These are phyloP conservation scores for Triops cancriformis DNA, from an alignment of 1,140 invertebrate genomes.

Conservation along the genomic window DNA sequence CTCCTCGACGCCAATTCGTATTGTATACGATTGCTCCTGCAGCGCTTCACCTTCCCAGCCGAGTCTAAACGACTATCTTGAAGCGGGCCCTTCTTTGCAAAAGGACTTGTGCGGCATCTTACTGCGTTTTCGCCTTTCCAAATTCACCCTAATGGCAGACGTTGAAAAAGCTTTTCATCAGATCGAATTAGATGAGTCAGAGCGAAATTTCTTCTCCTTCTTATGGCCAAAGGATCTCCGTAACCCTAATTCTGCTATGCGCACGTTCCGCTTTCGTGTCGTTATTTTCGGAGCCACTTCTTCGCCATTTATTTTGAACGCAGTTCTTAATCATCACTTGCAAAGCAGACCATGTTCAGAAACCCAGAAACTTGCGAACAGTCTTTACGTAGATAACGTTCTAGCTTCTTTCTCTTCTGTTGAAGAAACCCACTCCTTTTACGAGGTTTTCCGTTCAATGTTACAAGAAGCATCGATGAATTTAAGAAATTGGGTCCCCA, in stretches of 20 bases:
- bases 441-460: too few relatives aligned
- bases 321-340: neutral
- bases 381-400: too few relatives aligned
- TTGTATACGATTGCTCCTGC: too few relatives aligned
- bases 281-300: conserved; percentile 18
- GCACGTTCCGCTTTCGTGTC: conserved; percentile 5
- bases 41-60: conserved; percentile 1
- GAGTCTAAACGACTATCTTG: conserved; percentile 6
- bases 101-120: neutral
- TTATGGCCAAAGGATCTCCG: conserved; percentile 4
- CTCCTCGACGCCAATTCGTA: too few relatives aligned
- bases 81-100: neutral
- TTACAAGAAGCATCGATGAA: too few relatives aligned
- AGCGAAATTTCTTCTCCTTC: conserved; percentile 21
- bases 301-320: conserved; percentile 18
- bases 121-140: too few relatives aligned
- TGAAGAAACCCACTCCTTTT: too few relatives aligned
- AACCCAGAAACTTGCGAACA: too few relatives aligned
- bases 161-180: too few relatives aligned
- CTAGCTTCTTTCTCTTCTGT: too few relatives aligned
- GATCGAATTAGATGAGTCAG: neutral
- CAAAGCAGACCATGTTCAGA: conserved; percentile 25
- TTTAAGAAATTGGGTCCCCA: too few relatives aligned
- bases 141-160: too few relatives aligned
- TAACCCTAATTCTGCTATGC: neutral